phyloP scores from a whole-genome alignment of 1,140 invertebrate species.

The Apis mellifera region Amel_HAv3.1 CM009946.2:3189501-3190000 shows the following conservation, averaged over 20 bases:
- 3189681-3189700: background rate
- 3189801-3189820: constrained; percentile 65
- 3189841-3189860: constrained; percentile 36
- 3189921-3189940: constrained; percentile 46
- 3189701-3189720: background rate
- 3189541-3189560: too few species aligned
- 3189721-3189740: constrained; percentile 2
- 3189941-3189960: constrained; percentile 46
- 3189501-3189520: too few species aligned
- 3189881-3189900: constrained; percentile 50
- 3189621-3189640: background rate
- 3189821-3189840: constrained; percentile 66
- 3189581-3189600: too few species aligned
- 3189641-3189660: background rate
- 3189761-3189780: constrained; percentile 71
- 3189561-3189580: too few species aligned
- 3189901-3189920: constrained; percentile 52
- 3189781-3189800: constrained; percentile 67
- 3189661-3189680: background rate
- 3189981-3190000: constrained; percentile 33
- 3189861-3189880: constrained; percentile 21
- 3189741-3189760: constrained; percentile 74
- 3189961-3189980: constrained; percentile 62
- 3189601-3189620: too few species aligned
- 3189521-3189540: too few species aligned